phyloP scores from a whole-genome alignment of 2,888 invertebrate species.

The Xestia ashworthii region DNA sequence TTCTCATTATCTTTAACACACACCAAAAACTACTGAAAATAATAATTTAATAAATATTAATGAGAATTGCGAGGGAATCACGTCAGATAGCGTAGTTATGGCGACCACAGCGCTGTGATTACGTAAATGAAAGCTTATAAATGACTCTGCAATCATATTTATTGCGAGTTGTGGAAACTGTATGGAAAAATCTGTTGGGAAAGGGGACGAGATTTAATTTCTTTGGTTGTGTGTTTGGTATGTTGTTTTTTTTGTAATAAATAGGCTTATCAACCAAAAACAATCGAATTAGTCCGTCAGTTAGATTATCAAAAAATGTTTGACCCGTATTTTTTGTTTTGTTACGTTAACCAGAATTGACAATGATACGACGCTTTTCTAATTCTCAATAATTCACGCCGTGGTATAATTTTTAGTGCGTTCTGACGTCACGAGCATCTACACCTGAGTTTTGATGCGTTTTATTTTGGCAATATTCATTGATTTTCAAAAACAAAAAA shows the following conservation, averaged over 20 bases:
- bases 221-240: not conserved
- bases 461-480: too few relatives aligned
- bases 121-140: constrained; percentile 69
- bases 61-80: constrained; percentile 35
- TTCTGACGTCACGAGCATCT: too few relatives aligned
- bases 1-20: constrained; percentile 16
- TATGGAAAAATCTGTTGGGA: not conserved
- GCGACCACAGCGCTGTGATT: constrained; percentile 64
- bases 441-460: too few relatives aligned
- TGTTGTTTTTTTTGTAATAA: not conserved
- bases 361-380: too few relatives aligned
- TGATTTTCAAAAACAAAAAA: too few relatives aligned
- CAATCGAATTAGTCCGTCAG: too few relatives aligned
- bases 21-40: constrained; percentile 14
- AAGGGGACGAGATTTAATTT: not conserved
- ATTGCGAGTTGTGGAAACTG: constrained; percentile 18
- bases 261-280: too few relatives aligned
- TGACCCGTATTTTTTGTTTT: too few relatives aligned
- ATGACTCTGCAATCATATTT: constrained; percentile 64
- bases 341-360: too few relatives aligned
- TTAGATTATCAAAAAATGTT: too few relatives aligned
- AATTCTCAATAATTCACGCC: too few relatives aligned
- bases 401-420: too few relatives aligned
- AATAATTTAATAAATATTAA: constrained; percentile 37
- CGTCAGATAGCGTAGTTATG: constrained; percentile 27